Percentiles rank a stretch among this genome's conserved stretches.
Conservation (phyloP, 2,888 invertebrate species). For the Proisotoma minuta region DNA sequence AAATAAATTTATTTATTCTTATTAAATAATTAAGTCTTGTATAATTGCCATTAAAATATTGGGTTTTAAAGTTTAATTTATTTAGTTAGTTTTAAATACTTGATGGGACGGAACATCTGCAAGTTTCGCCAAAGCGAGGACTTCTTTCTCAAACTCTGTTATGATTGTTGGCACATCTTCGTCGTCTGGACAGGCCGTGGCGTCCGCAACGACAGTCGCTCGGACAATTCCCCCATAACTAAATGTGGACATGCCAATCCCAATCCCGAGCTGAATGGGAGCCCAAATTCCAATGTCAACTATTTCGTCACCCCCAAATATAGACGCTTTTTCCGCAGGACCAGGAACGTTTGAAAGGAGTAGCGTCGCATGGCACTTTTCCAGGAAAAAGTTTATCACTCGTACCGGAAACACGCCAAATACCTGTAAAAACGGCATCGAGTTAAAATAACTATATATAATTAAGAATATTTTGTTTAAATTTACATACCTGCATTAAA, state of each 20-base stretch:
- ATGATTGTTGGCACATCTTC: slow-evolving; percentile 36
- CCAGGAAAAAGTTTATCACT: slow-evolving; percentile 35
- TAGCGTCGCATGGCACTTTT: slow-evolving; percentile 38
- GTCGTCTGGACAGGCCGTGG: slow-evolving; percentile 30
- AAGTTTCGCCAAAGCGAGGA: slow-evolving; percentile 28
- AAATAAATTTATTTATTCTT: too few species aligned
- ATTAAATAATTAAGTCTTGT: too few species aligned
- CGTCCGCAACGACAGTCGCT: slow-evolving; percentile 41
- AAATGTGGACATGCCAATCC: slow-evolving; percentile 43
- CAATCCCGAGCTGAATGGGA: slow-evolving; percentile 41
- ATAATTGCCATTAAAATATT: too few species aligned
- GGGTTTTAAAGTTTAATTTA: too few species aligned
- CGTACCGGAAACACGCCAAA: slow-evolving; percentile 38
- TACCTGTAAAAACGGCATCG: too few species aligned
- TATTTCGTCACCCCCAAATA: slow-evolving; percentile 43
- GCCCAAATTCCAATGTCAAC: slow-evolving; percentile 44
- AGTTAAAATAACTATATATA: too few species aligned
- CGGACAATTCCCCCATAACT: slow-evolving; percentile 43
- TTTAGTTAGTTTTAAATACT: slow-evolving; percentile 23
- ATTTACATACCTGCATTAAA: slow-evolving; percentile 35
- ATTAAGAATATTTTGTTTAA: too few species aligned
- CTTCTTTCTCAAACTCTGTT: slow-evolving; percentile 42
- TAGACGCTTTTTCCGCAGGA: slow-evolving; percentile 34
- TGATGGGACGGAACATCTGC: slow-evolving; percentile 27
- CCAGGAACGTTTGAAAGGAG: slow-evolving; percentile 45